Evolutionary conservation across 1,140 invertebrate genomes (phyloP).

Genomic region (Steinernema feltiae): DNA sequence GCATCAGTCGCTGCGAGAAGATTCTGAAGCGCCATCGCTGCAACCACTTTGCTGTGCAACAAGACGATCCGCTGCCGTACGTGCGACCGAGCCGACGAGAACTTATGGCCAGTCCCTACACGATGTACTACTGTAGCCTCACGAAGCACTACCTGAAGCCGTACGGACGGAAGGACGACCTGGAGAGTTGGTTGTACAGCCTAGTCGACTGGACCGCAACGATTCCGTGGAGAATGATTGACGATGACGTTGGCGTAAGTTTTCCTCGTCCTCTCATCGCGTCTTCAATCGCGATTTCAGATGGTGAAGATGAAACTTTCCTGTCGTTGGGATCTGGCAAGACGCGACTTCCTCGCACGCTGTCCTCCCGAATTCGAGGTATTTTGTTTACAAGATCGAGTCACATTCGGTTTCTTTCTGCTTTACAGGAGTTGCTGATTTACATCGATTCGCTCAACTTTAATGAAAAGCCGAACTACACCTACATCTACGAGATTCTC

Average conservation of each 20-base stretch:
- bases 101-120: background rate
- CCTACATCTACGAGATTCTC: conserved; percentile 2
- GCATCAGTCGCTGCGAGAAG: background rate
- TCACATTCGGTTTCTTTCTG: too few species aligned
- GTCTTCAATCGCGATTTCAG: background rate
- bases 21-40: background rate
- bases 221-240: background rate
- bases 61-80: background rate
- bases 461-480: background rate
- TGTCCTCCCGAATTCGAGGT: background rate
- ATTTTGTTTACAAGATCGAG: too few species aligned
- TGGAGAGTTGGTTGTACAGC: background rate
- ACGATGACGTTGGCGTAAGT: background rate
- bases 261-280: background rate
- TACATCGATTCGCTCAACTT: conserved; percentile 2
- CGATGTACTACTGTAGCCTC: background rate
- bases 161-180: conserved; percentile 2
- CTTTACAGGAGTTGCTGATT: background rate
- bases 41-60: background rate
- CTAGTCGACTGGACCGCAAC: background rate
- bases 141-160: background rate
- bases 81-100: background rate
- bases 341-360: background rate
- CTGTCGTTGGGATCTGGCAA: background rate
- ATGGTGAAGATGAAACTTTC: background rate